phyloP scores from a whole-genome alignment of 1,140 invertebrate genomes.

The Hetaerina americana region DNA sequence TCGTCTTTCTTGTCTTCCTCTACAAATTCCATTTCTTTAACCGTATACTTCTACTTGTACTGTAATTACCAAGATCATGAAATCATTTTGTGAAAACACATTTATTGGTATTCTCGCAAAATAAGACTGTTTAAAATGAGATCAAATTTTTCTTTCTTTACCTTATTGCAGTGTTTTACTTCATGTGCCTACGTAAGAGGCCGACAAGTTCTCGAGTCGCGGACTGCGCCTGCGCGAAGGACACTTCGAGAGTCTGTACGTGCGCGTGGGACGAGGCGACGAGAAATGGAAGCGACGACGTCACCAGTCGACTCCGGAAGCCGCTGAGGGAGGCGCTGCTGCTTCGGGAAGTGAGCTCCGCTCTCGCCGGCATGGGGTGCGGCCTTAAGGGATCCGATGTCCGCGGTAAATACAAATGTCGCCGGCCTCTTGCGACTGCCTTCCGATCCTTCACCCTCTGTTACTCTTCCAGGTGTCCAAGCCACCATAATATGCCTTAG shows the following conservation, averaged over 20 bases:
- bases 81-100: no score
- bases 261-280: neutral
- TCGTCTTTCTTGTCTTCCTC: no score
- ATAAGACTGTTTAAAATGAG: no score
- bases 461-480: no score
- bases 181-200: neutral
- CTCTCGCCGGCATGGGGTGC: neutral
- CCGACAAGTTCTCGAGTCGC: neutral
- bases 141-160: no score
- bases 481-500: no score
- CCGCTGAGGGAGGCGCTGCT: neutral
- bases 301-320: neutral
- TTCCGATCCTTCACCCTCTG: no score
- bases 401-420: neutral
- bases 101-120: no score
- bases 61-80: no score
- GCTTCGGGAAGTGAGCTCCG: neutral
- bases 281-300: neutral
- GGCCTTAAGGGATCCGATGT: neutral
- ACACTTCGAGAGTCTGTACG: neutral
- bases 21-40: no score
- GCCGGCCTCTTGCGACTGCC: no score
- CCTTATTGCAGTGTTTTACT: neutral
- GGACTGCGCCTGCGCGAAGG: neutral
- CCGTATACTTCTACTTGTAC: no score